Evolutionary conservation across 2,888 invertebrate genomes (phyloP).

Genomic region (Toxonevra muliebris): DNA sequence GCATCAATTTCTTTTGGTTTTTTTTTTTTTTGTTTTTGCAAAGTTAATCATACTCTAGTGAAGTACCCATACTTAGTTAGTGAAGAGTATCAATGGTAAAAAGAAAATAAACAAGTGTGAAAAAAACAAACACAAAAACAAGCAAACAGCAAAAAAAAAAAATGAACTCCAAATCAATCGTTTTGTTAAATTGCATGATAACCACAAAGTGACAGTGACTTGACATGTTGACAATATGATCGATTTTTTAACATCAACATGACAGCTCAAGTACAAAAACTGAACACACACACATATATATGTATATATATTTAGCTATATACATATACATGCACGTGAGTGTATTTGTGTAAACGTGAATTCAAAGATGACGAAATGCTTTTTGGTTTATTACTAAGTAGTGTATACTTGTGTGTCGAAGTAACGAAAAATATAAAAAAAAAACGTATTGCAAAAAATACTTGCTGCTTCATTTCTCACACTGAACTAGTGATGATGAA

Average conservation of each 20-base stretch:
- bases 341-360: neutral
- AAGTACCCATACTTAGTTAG: no score
- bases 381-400: no score
- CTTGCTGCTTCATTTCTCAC: no score
- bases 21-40: no score
- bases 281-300: neutral
- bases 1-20: no score
- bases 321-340: neutral
- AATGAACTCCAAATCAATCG: conserved; percentile 1
- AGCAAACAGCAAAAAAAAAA: neutral
- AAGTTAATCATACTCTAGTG: no score
- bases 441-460: no score
- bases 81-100: no score
- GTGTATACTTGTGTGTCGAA: no score
- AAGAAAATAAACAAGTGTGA: no score
- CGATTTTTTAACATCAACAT: neutral
- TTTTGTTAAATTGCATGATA: conserved; percentile 7
- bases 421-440: no score
- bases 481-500: no score
- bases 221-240: conserved; percentile 6
- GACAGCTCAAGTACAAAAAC: neutral
- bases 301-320: neutral
- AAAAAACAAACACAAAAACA: neutral
- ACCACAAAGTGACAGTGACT: neutral
- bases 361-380: neutral